Evolutionary conservation across 2,888 invertebrate species (phyloP), one percentile per base, ranked within the genome.

Genomic region (Synanthedon andrenaeformis): DNA sequence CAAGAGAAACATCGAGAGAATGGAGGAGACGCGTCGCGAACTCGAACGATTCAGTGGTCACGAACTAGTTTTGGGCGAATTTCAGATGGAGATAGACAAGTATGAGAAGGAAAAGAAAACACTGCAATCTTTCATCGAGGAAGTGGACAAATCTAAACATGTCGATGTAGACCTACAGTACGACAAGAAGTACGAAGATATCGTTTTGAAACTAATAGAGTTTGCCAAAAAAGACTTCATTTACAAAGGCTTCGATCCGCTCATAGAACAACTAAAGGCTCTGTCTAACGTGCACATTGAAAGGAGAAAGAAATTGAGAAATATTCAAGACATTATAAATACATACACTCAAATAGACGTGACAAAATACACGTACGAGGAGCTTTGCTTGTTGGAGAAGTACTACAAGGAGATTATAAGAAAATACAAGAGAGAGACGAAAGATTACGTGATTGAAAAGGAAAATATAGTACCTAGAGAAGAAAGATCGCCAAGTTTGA

Each of bases 191-290:
- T 88, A 88, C 58, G 87, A 88, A 66, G 82, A 85, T 3, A 85
- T 88, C 62, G 85, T 88, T 6, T 60, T 84, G 0, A 83, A 81
- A 63, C 60, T 88, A 1, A 88, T 88, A 1, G 77, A 79, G 41
- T 86, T 88, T 52, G 88, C 88, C 0, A 88, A 85, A 63, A 82
- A 76, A 61, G 84, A 85, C 60, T 85, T 88, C 49, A 76, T 82
- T 59, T 88, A 71, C 55, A 86, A 83, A 76, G 88, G 88, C 1
- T 88, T 88, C 52, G 88, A 88, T 74, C 87, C 88, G 0, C 55
- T 88, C 1, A 87, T 88, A 23, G 81, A 84, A 57, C 67, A 84
- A 57, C 57, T 88, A 3, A 82, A 83, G 59, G 74, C 76, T 12
- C 59, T 88, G 0, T 77, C 86, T 0, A 82, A 85, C 41, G 66